phyloP scores from a whole-genome alignment of 92 coral and sea anemone genomes.

The Anthopleura xanthogrammica region DNA sequence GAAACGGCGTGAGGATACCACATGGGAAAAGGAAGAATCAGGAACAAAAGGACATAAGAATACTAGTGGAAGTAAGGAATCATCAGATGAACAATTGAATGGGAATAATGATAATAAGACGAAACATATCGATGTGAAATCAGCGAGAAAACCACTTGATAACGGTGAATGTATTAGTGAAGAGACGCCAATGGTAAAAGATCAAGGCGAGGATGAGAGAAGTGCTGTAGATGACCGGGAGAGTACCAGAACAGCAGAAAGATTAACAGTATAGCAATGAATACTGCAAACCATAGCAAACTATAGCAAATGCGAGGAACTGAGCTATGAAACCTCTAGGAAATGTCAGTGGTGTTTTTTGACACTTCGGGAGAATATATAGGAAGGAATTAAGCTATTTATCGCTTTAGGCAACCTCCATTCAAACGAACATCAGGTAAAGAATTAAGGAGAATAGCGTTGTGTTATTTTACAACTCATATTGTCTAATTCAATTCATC shows the following conservation, averaged over 20 bases:
- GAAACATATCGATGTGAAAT: neutral
- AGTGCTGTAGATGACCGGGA: neutral
- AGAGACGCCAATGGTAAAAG: neutral
- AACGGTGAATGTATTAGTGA: neutral
- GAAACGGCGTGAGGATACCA: neutral
- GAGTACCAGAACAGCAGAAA: neutral
- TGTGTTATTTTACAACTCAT: neutral
- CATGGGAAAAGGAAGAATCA: neutral
- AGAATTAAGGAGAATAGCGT: too few species aligned
- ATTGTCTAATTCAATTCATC: neutral
- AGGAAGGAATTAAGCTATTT: neutral
- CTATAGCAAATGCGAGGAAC: neutral
- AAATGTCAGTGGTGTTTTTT: neutral
- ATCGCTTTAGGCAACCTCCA: neutral
- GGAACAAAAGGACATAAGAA: neutral
- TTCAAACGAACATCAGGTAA: neutral
- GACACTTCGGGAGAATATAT: neutral
- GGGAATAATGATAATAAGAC: neutral
- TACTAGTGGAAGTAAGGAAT: neutral
- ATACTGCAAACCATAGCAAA: constrained; percentile 1
- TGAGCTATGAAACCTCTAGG: neutral
- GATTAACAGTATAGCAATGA: neutral
- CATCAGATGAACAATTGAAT: neutral
- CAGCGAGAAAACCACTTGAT: neutral
- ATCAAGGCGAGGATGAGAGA: neutral